Base-by-base conservation (phyloP, 2,797 vertebrate genomes). In the Synanceia verrucosa region DNA sequence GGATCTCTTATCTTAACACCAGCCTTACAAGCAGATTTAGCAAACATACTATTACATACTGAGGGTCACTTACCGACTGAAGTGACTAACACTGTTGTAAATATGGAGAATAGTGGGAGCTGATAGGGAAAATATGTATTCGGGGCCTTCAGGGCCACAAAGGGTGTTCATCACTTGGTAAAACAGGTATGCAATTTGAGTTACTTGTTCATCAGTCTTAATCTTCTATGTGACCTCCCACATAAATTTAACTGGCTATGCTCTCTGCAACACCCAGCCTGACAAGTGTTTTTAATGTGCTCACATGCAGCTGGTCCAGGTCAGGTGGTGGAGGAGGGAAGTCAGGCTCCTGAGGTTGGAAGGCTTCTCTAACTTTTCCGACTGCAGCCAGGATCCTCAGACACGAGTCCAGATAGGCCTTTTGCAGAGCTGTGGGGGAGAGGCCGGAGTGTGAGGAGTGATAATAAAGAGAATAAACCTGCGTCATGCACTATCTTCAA, bases 271-370 rank as follows among this genome's bases (percentile, higher is more conserved):
- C 41, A 66, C 13, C 41, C 31, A 46, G 2, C 13, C 21, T 57
- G 13, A 23, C 53, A 57, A 51, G 39, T 60, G 37, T 59, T 19
- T 33, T 55, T 63, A 64, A 57, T 71, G 24, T 39, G 88, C 96
- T 94, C 90, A 98, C 96, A 43, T 96, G 96, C 55, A 98, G 95
- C 69, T 98, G 97, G 78, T 99, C 98, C 13, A 99, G 95, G 75
- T 98, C 97, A 77, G 97, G 98, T 41, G 98, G 97, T 78, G 98
- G 98, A 81, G 97, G 97, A 0, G 98, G 98, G 74, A 99, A 99
- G 80, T 99, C 97, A 1, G 93, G 96, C 67, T 99, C 98, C 87
- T 97, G 97, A 83, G 97, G 97, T 70, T 98, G 96, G 91, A 99
- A 99, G 59, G 97, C 97, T 93, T 98, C 98, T 92, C 97, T 94